Conservation (phyloP, 2,797 vertebrate genomes). For the Taenioides sp. region DNA sequence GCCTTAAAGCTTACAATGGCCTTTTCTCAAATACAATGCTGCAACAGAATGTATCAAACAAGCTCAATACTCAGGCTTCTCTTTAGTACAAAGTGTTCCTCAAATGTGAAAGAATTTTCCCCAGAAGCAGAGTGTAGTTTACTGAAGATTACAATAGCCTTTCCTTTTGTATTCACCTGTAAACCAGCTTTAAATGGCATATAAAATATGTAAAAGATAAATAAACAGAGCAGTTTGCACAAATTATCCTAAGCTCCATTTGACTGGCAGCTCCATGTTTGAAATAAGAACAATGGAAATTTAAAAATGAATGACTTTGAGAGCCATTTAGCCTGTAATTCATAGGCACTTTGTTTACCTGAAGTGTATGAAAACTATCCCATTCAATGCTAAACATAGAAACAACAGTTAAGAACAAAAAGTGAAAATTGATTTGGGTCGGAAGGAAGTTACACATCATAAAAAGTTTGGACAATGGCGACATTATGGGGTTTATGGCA, state of each 20-base stretch:
- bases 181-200: constrained; percentile 50
- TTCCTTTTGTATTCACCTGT: constrained; percentile 32
- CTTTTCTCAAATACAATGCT: constrained; percentile 38
- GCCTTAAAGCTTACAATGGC: constrained; percentile 42
- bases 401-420: constrained; percentile 14
- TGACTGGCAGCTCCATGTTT: constrained; percentile 30
- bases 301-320: constrained; percentile 18
- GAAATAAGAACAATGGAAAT: constrained; percentile 27
- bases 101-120: constrained; percentile 5
- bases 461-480: neutral
- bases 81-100: constrained; percentile 33
- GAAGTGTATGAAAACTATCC: neutral
- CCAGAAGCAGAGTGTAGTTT: constrained; percentile 26
- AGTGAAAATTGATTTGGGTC: neutral
- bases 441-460: neutral
- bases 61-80: constrained; percentile 30
- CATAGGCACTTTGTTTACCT: neutral
- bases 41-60: constrained; percentile 30
- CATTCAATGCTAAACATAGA: neutral
- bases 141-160: constrained; percentile 29
- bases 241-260: constrained; percentile 54
- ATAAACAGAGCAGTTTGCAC: constrained; percentile 36
- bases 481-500: neutral
- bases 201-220: constrained; percentile 43
- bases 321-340: constrained; percentile 12